Evolutionary conservation across 2,797 vertebrate genomes (phyloP).

Genomic region (Diceros bicornis): DNA sequence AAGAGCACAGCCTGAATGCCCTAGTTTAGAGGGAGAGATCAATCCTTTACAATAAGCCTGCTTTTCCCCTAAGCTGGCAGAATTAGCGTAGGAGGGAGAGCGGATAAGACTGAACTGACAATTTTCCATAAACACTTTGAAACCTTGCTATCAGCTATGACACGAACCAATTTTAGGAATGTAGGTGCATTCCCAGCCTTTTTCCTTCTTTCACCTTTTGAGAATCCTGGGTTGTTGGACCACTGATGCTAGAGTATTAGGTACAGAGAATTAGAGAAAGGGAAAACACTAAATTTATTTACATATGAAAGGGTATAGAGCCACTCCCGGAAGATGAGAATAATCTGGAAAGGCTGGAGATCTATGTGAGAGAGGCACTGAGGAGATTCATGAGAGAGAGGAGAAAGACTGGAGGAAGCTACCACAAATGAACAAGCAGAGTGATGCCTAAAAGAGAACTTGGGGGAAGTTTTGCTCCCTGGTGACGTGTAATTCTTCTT

Average conservation of each 20-base stretch:
- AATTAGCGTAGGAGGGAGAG: conserved; percentile 26
- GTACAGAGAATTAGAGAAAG: conserved; percentile 27
- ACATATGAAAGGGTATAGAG: neutral
- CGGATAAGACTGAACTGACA: neutral
- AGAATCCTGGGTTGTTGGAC: neutral
- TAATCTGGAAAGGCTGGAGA: neutral
- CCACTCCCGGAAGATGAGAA: neutral
- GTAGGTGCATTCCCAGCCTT: neutral
- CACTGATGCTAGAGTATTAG: neutral
- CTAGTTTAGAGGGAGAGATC: conserved; percentile 16
- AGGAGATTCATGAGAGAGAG: neutral
- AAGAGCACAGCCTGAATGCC: neutral
- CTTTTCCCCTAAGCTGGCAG: neutral
- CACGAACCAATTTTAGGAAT: conserved; percentile 14
- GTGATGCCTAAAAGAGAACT: neutral
- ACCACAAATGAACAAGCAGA: neutral
- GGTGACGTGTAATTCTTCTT: neutral
- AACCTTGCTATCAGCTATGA: conserved; percentile 23
- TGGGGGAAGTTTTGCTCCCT: neutral
- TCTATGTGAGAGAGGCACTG: neutral
- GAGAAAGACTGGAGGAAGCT: neutral
- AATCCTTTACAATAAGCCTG: neutral
- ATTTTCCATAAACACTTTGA: conserved; percentile 45
- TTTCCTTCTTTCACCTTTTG: neutral
- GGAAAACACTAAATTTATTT: neutral